These are phyloP conservation scores for Hyppa rectilinea DNA, from an alignment of 2,888 invertebrate species.

Conservation along the genomic window DNA sequence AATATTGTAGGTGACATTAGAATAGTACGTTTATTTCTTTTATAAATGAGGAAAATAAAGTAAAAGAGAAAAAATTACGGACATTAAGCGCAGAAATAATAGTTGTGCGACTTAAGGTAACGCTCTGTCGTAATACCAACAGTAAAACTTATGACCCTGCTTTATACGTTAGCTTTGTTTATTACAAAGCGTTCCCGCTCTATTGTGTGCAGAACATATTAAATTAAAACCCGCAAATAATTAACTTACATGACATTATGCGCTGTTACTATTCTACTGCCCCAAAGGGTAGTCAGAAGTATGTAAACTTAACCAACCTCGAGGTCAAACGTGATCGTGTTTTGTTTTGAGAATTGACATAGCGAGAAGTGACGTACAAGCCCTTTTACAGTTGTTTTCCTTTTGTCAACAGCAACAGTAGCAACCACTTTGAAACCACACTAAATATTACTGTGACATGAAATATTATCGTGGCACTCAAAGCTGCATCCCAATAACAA, in stretches of 20 bases:
- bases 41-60: conserved; percentile 33
- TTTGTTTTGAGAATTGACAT: not conserved
- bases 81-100: conserved; percentile 56
- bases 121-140: conserved; percentile 37
- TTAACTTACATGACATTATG: conserved; percentile 18
- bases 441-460: too few relatives aligned
- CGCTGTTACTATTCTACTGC: not conserved
- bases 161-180: conserved; percentile 48
- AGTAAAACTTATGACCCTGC: conserved; percentile 49
- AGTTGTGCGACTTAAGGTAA: conserved; percentile 55
- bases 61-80: conserved; percentile 39
- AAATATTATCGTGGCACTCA: too few relatives aligned
- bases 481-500: not conserved
- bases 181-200: conserved; percentile 25
- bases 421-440: not conserved
- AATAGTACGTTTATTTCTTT: conserved; percentile 12
- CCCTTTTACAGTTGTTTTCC: not conserved
- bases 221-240: conserved; percentile 40
- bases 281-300: not conserved
- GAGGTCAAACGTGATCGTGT: not conserved
- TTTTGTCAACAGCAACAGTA: not conserved
- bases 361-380: not conserved
- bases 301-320: not conserved
- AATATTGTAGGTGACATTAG: not conserved
- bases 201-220: conserved; percentile 26